Percentiles rank a stretch among this genome's conserved stretches.
Evolutionary conservation across 1,140 invertebrate species (phyloP).

Genomic region (Chionoecetes opilio): DNA sequence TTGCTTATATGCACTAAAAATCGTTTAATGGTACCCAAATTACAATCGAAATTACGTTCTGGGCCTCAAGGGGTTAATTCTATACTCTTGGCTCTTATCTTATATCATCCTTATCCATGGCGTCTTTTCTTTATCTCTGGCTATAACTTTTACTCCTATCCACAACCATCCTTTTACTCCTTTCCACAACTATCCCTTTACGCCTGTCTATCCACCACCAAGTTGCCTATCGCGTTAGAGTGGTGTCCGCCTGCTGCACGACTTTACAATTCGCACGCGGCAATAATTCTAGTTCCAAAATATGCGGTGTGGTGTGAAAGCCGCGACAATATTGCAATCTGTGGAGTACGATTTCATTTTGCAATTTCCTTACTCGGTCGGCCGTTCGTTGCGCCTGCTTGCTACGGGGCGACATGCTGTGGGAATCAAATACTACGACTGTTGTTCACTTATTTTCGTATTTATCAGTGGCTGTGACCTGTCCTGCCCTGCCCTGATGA

Average conservation of each 20-base stretch:
- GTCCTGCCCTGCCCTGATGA: background rate
- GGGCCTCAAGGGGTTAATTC: no score
- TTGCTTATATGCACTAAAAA: no score
- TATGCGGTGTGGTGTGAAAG: slow-evolving; percentile 8
- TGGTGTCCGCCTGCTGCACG: background rate
- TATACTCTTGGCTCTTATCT: no score
- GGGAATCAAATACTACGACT: background rate
- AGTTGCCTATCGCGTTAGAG: no score
- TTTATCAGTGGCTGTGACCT: background rate
- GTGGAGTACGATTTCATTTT: slow-evolving; percentile 19
- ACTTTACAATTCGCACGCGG: slow-evolving; percentile 4
- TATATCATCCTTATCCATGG: no score
- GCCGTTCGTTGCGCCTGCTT: background rate
- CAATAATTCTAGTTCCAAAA: background rate
- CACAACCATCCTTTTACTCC: background rate
- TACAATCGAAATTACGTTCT: no score
- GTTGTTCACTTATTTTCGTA: background rate
- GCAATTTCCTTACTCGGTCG: slow-evolving; percentile 14
- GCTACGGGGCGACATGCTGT: background rate
- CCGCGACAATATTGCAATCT: slow-evolving; percentile 29
- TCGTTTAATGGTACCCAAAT: no score
- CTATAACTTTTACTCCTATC: background rate
- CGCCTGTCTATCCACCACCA: no score
- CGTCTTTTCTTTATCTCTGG: background rate
- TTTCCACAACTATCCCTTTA: background rate